These are phyloP conservation scores for Tortrix viridana DNA, from an alignment of 2,888 invertebrate species.

Conservation along the genomic window DNA sequence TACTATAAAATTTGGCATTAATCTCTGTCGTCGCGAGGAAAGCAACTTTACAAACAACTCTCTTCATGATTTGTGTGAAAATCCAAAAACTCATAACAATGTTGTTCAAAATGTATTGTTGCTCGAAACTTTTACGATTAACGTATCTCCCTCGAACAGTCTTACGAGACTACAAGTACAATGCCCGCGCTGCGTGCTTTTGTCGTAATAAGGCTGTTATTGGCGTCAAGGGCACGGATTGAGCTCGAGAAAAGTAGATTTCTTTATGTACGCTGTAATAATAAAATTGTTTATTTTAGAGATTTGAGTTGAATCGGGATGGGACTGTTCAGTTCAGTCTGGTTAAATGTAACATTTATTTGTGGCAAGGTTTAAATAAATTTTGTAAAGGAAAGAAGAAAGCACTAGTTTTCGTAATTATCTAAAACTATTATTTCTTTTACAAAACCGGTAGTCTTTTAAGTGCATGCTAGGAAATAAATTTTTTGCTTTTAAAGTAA, in stretches of 20 bases:
- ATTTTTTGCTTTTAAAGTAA: too few species aligned
- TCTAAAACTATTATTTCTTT: too few species aligned
- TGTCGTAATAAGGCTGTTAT: not conserved
- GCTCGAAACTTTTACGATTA: conserved; percentile 36
- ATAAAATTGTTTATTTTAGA: conserved; percentile 38
- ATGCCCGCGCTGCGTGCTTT: conserved; percentile 10
- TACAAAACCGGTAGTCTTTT: too few species aligned
- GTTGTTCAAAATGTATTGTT: conserved; percentile 34
- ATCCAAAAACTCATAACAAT: conserved; percentile 36
- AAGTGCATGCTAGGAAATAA: too few species aligned
- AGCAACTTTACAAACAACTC: conserved; percentile 2
- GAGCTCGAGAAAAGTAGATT: conserved; percentile 31
- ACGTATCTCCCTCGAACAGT: conserved; percentile 34
- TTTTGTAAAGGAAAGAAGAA: too few species aligned
- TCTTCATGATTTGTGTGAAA: conserved; percentile 34
- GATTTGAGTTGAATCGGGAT: conserved; percentile 34
- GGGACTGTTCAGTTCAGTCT: conserved; percentile 14
- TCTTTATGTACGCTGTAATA: conserved; percentile 36
- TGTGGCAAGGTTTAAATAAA: too few species aligned
- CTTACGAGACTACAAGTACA: not conserved
- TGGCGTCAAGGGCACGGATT: conserved; percentile 20
- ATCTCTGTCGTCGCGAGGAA: not conserved
- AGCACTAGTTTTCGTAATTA: too few species aligned
- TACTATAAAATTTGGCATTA: not conserved
- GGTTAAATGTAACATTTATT: conserved; percentile 4